Conservation (phyloP, 2,888 invertebrate genomes). For the Diadegma fenestrale region DNA sequence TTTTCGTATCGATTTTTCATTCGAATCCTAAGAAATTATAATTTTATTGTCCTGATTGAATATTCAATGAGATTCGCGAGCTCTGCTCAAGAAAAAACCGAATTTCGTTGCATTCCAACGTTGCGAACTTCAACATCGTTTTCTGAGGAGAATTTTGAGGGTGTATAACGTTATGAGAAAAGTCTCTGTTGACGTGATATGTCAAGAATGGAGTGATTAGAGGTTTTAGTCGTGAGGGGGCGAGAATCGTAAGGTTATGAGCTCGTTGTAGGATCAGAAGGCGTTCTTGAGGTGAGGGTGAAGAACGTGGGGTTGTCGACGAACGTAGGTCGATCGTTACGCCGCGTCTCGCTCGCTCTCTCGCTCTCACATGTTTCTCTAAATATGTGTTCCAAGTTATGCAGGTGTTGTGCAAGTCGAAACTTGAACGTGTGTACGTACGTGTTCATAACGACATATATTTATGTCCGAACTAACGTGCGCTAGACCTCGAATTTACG, state of each 20-base stretch:
- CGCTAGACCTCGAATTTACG: slow-evolving; percentile 56
- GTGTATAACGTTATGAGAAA: background rate
- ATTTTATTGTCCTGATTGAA: too few relatives aligned
- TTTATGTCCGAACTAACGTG: slow-evolving; percentile 6
- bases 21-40: too few relatives aligned
- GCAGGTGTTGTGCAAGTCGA: background rate
- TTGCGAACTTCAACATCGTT: too few relatives aligned
- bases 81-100: too few relatives aligned
- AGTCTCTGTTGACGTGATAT: slow-evolving; percentile 7
- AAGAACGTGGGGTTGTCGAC: slow-evolving; percentile 37
- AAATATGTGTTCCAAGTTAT: background rate
- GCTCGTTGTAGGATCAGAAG: slow-evolving; percentile 28
- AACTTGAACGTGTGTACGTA: slow-evolving; percentile 7
- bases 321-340: slow-evolving; percentile 65
- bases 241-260: slow-evolving; percentile 23
- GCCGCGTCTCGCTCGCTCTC: slow-evolving; percentile 38
- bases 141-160: background rate
- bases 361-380: background rate
- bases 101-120: too few relatives aligned
- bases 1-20: too few relatives aligned
- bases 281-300: slow-evolving; percentile 38
- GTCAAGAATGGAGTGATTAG: slow-evolving; percentile 15
- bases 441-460: slow-evolving; percentile 14
- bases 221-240: slow-evolving; percentile 34
- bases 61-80: too few relatives aligned